Base-by-base conservation (phyloP, 2,113 vertebrate genomes). In the Narcine bancroftii region DNA sequence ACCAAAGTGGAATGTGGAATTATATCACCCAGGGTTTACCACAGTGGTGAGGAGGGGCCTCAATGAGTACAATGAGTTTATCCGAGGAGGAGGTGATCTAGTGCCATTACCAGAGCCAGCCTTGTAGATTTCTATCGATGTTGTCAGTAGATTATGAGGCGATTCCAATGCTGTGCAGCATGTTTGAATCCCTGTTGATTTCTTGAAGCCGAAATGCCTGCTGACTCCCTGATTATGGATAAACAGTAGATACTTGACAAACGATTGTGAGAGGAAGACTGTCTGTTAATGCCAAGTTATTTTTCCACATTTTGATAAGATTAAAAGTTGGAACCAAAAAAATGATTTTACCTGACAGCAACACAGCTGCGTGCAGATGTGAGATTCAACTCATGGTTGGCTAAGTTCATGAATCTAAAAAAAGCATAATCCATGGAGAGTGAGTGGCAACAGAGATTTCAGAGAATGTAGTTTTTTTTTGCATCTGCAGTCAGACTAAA, bases 221-320 rank as follows among this genome's bases (percentile, higher is more conserved):
- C 13, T 56, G 33, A n/a, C 50, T 21, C 29, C 19, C 5, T 24
- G 21, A 69, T 69, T 26, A n/a, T 75, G 81, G 50, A 81, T 81
- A 81, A 36, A 33, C 10, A 73, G 33, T 9, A n/a, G n/a, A n/a
- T 33, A 85, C 53, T 56, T 56, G 81, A 56, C 53, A 26, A 85
- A 6, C 19, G 56, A 60, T 79, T 15, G 17, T 1, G 3, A 45
- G 45, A 50, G 24, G 26, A 13, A 53, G 7, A 63, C 13, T 85
- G 10, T 56, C 10, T 85, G 33, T 15, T n/a, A 85, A 36, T 85
- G 53, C 17, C 53, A 17, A 3, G 26, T 47, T 75, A 10, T 15
- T 47, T 50, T 79, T 81, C 81, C 53, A 36, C 33, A 39, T 36
- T 87, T 87, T 60, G 81, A 36, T 87, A 56, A 63, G 81, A 87